Conservation (phyloP, 1,140 invertebrate species). For the Marisa cornuarietis region DNA sequence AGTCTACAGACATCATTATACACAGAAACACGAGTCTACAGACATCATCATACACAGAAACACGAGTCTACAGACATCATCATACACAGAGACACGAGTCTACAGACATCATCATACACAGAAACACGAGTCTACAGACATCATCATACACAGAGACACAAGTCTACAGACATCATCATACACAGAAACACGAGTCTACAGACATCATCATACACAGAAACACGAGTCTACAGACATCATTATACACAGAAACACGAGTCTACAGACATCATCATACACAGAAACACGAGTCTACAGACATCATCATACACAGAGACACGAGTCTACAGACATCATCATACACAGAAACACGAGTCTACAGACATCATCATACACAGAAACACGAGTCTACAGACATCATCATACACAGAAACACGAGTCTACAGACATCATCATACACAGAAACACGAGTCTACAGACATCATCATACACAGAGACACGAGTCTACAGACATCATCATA, state of each 20-base stretch:
- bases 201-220: constrained; percentile 1
- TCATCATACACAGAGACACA: constrained; percentile 3
- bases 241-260: constrained; percentile 5
- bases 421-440: constrained; percentile 4
- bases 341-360: constrained; percentile 7
- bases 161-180: neutral
- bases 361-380: constrained; percentile 1
- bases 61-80: neutral
- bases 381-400: neutral
- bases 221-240: neutral
- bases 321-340: neutral
- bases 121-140: constrained; percentile 2
- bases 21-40: constrained; percentile 7
- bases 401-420: constrained; percentile 7
- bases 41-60: constrained; percentile 1
- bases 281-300: constrained; percentile 2
- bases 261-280: constrained; percentile 4
- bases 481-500: neutral
- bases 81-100: constrained; percentile 6
- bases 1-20: neutral
- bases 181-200: constrained; percentile 7
- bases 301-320: constrained; percentile 3
- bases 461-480: constrained; percentile 3
- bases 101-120: constrained; percentile 4
- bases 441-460: constrained; percentile 2